Evolutionary conservation across 1,140 invertebrate species (phyloP), one percentile per base, ranked within the genome.

Genomic region (Pogonomyrmex barbatus): DNA sequence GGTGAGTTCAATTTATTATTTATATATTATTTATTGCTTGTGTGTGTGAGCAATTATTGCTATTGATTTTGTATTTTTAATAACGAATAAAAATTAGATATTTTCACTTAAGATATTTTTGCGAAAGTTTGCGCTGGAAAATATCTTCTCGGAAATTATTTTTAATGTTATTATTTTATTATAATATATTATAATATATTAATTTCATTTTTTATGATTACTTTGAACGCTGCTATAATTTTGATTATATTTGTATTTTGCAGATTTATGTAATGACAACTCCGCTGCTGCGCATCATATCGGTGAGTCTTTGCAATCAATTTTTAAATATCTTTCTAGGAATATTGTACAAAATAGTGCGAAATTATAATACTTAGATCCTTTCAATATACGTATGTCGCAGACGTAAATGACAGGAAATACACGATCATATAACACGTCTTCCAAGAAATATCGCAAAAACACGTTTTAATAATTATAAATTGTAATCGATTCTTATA

Each of bases 171-270:
- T 24, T 24, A 24, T 24, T 24, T 24, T 24, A 24, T 24, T 24
- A 24, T 24, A 24, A 24, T 24, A 24, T 24, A 24, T 24, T 24
- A 24, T 24, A 24, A 24, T 24, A 24, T 24, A 24, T 24, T 24
- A 24, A 24, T 24, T 24, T 24, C 24, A 24, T 24, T 24, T 24
- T 24, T 24, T 24, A 24, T 24, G 24, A 39, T 10, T 65, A 17
- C 47, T 24, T 45, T 68, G 60, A 0, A 2, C 33, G 65, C 65
- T 68, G 65, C 65, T 68, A 68, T 68, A 68, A 68, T 68, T 68
- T 68, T 24, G 42, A 0, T 68, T 68, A 24, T 24, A 24, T 24
- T 68, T 68, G 12, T 68, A 68, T 47, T 68, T 68, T 68, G 50
- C 42, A 68, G 65, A 33, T 68, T 12, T n/a, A 68, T 12, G 24